These are phyloP conservation scores for Papilio gigon DNA, from an alignment of 2,888 invertebrate species.

Conservation along the genomic window DNA sequence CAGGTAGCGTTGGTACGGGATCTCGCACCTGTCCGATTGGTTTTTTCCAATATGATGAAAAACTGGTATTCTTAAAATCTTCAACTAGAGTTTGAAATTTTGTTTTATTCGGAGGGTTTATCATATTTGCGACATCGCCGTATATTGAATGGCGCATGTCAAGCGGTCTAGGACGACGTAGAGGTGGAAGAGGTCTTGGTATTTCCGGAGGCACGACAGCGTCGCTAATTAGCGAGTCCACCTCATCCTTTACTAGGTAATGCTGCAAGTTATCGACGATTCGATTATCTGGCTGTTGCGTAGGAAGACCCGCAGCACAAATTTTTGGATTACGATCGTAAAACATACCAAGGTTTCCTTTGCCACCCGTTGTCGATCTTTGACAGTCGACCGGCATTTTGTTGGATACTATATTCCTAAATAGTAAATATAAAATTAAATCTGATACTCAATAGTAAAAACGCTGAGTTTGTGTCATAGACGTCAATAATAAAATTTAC, in stretches of 20 bases:
- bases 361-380: slow-evolving; percentile 65
- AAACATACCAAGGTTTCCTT: slow-evolving; percentile 69
- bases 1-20: slow-evolving; percentile 69
- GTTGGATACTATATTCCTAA: slow-evolving; percentile 27
- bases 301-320: slow-evolving; percentile 70
- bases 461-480: neutral
- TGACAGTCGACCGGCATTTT: slow-evolving; percentile 65
- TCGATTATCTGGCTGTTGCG: slow-evolving; percentile 59
- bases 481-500: too few species aligned
- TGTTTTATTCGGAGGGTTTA: slow-evolving; percentile 64
- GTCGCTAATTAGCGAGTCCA: slow-evolving; percentile 66
- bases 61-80: slow-evolving; percentile 67
- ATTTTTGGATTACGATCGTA: slow-evolving; percentile 65
- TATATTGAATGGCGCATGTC: slow-evolving; percentile 60
- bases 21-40: slow-evolving; percentile 60
- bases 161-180: slow-evolving; percentile 58
- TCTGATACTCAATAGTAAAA: neutral
- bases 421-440: neutral
- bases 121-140: slow-evolving; percentile 54
- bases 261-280: slow-evolving; percentile 60
- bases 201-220: slow-evolving; percentile 62
- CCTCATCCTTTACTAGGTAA: slow-evolving; percentile 69
- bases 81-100: slow-evolving; percentile 67
- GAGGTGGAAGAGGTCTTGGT: slow-evolving; percentile 58
- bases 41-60: slow-evolving; percentile 69